These are phyloP conservation scores for Melieria picta DNA, from an alignment of 2,888 invertebrate genomes.

Conservation along the genomic window DNA sequence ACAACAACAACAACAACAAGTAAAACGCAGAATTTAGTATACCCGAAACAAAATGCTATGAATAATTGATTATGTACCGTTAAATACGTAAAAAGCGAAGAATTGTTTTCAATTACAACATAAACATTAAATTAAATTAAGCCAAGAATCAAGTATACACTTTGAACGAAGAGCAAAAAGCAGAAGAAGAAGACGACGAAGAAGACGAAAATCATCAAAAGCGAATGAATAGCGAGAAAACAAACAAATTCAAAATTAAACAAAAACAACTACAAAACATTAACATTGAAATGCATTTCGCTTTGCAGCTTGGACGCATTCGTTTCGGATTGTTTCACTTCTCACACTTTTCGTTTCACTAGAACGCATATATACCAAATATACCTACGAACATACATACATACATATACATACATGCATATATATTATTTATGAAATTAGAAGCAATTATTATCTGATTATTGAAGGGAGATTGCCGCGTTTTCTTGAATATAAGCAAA, in stretches of 20 bases:
- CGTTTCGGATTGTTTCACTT: not conserved
- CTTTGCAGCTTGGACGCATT: not conserved
- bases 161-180: conserved; percentile 3
- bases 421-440: conserved; percentile 18
- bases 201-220: conserved; percentile 4
- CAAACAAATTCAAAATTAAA: conserved; percentile 32
- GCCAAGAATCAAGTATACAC: conserved; percentile 12
- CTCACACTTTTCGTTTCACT: not conserved
- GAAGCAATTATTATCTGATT: conserved; percentile 11
- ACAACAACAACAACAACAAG: conserved; percentile 4
- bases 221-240: conserved; percentile 36
- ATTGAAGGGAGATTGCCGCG: conserved; percentile 24
- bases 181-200: conserved; percentile 8
- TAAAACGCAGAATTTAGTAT: not conserved
- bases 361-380: conserved; percentile 1
- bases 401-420: conserved; percentile 15
- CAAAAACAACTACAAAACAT: conserved; percentile 12
- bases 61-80: conserved; percentile 30
- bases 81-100: conserved; percentile 32
- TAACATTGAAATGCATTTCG: conserved; percentile 29
- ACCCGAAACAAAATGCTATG: conserved; percentile 3
- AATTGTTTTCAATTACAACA: conserved; percentile 25
- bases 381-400: conserved; percentile 4
- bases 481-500: not conserved
- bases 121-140: conserved; percentile 19